These are phyloP conservation scores for Coleophora flavipennella DNA, from an alignment of 2,888 invertebrate genomes.

Conservation along the genomic window DNA sequence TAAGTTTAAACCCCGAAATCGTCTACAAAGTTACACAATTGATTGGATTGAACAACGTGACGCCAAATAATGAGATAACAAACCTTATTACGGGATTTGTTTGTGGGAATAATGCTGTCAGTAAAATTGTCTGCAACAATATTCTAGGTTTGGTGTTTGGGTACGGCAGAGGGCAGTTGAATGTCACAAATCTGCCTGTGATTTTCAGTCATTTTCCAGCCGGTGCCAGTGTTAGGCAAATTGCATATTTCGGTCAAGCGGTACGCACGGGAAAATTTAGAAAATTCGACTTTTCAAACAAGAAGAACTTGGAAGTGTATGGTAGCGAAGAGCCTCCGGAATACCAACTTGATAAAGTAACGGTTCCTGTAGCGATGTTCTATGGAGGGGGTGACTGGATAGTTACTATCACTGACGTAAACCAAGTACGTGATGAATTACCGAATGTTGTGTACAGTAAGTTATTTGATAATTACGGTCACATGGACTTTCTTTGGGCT, in stretches of 20 bases:
- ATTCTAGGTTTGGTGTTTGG: neutral
- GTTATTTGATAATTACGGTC: neutral
- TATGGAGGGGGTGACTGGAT: neutral
- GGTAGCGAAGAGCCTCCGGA: too few species aligned
- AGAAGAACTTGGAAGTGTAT: neutral
- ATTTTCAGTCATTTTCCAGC: too few species aligned
- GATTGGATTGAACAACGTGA: neutral
- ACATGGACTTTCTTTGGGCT: neutral
- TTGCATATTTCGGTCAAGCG: neutral
- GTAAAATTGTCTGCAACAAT: neutral
- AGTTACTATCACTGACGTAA: neutral
- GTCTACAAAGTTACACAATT: neutral
- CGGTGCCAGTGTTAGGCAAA: too few species aligned
- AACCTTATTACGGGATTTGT: neutral
- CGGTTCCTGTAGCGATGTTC: neutral
- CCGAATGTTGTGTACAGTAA: neutral
- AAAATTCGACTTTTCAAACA: neutral
- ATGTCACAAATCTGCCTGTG: neutral
- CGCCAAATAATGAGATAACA: neutral
- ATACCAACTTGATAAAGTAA: neutral
- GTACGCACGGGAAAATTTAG: neutral
- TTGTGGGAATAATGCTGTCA: too few species aligned
- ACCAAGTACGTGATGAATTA: neutral
- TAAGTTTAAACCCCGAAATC: neutral
- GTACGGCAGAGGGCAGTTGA: neutral